Base-by-base conservation (phyloP, 35 echinoderm and acorn worm species). In the Apostichopus californicus region DNA sequence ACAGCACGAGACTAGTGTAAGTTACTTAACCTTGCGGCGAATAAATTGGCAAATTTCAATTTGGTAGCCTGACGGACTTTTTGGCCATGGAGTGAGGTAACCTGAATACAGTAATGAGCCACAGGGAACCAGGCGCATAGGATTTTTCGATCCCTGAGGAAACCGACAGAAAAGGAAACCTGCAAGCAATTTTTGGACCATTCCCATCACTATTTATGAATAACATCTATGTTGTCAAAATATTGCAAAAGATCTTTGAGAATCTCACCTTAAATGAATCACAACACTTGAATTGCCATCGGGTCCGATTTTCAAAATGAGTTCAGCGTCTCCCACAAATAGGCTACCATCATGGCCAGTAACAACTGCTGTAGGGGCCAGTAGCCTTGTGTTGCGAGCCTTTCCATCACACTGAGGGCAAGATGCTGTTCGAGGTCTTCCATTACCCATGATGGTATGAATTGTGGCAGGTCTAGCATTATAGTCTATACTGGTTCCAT, bases 271-370 rank as follows among this genome's bases (percentile, higher is more conserved):
- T 25, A 99, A 70, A 88, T 92, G 91, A 12, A 99, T 60, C 58
- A 99, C 53, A 86, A 83, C 91, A 58, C 93, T 96, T 5, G 89
- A 84, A 90, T 99, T 96, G 1, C 97, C 97, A 54, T 95, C 93
- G 5, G 92, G 95, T 25, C 89, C 75, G 65, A 99, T 96, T 65
- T 87, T 93, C 18, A 95, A 90, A 73, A 99, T 93, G 24, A 96
- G 92, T 71, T 99, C 93, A 12, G 77, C 93, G 83, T 99, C 97
- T 59, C 97, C 97, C 4, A 99, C 95, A 86, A 92, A 99, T 23
- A 96, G 57, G 81, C 93, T 94, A 2, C 97, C 97, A 85, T 96
- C 93, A 1, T 90, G 92, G 26, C 75, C 77, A 75, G 77, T 89
- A 9, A 93, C 97, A 70, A 99, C 54, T 24, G 97, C 95, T 12